A percentile compares a stretch with the other conserved stretches of the same genome.
Conservation (phyloP, 2,113 vertebrate species). For the Choloepus hoffmanni region DNA sequence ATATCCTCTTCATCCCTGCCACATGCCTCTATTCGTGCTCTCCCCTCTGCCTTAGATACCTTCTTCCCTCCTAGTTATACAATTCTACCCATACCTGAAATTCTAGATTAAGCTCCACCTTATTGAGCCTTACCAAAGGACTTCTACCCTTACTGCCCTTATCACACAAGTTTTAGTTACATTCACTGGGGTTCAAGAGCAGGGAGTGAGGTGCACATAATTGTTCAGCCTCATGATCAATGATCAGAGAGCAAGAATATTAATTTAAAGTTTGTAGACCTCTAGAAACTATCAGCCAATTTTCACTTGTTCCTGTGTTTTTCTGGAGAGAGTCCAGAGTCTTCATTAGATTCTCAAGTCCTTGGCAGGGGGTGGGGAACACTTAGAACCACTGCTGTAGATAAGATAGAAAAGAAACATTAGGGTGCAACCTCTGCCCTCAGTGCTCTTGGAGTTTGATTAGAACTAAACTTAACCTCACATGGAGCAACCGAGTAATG, state of each 20-base stretch:
- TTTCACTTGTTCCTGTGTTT: not conserved
- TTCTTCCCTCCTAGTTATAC: not conserved
- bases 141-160: slow-evolving; percentile 1
- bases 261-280: not conserved
- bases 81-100: not conserved
- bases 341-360: slow-evolving; percentile 19
- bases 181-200: not conserved
- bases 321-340: not conserved
- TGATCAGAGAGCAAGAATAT: not conserved
- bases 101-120: not conserved
- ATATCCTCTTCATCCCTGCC: not conserved
- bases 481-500: not conserved
- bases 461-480: not conserved
- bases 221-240: not conserved
- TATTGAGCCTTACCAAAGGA: not conserved
- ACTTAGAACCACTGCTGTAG: not conserved
- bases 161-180: not conserved
- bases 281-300: not conserved
- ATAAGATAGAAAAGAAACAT: not conserved
- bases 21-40: not conserved
- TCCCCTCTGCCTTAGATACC: not conserved
- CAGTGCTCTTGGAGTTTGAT: not conserved
- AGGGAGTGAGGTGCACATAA: not conserved
- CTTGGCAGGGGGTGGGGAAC: not conserved
- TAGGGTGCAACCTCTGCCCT: not conserved